Evolutionary conservation across 2,113 vertebrate species (phyloP).

Genomic region (Cyphomyrus discorhynchus): DNA sequence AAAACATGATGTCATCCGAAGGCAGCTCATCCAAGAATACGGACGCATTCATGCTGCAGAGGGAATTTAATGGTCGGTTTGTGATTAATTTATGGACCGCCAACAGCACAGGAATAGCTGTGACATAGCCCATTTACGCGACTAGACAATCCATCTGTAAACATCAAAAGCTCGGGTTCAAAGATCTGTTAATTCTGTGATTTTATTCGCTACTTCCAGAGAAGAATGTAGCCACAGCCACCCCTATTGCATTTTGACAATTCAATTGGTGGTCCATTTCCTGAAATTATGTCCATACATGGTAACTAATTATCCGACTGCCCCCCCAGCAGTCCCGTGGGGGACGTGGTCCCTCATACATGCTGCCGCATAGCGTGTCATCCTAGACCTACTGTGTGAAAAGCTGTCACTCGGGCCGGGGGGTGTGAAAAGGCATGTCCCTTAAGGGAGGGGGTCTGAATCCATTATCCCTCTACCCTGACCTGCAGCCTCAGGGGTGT

Average conservation of each 20-base stretch:
- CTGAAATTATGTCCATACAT: background rate
- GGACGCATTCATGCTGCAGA: background rate
- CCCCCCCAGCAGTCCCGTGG: constrained; percentile 29
- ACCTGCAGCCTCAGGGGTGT: background rate
- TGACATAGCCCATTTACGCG: background rate
- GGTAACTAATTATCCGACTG: constrained; percentile 1
- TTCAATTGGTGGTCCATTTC: background rate
- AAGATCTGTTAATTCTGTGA: background rate
- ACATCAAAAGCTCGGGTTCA: background rate
- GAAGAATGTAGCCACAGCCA: background rate
- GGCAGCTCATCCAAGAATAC: background rate
- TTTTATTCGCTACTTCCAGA: background rate
- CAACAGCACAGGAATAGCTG: background rate
- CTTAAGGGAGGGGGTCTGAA: constrained; percentile 12
- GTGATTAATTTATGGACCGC: background rate
- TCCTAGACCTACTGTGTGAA: constrained; percentile 40
- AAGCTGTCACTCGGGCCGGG: constrained; percentile 42
- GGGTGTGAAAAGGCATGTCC: constrained; percentile 49
- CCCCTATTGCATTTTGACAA: background rate
- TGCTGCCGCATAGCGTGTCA: constrained; percentile 8
- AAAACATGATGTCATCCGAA: background rate
- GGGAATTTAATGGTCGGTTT: background rate
- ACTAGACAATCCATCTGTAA: background rate
- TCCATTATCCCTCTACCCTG: constrained; percentile 31
- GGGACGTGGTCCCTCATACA: constrained; percentile 17